These are phyloP conservation scores for Brachypodius melanocephalos DNA, from an alignment of 2,113 vertebrate species.

Conservation along the genomic window DNA sequence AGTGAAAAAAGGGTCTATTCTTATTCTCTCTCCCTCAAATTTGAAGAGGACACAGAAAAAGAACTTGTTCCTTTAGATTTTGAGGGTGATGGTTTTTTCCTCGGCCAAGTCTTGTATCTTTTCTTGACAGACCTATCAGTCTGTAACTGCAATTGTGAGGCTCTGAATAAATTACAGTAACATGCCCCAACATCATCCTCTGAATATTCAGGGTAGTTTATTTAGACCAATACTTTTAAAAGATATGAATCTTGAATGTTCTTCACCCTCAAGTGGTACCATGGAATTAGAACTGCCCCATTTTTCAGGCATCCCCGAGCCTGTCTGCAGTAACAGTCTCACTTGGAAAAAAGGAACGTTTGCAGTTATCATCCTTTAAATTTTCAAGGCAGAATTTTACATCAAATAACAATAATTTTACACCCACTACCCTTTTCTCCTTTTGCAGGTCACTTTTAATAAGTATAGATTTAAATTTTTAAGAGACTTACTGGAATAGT, in stretches of 20 bases:
- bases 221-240: not conserved
- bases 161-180: not conserved
- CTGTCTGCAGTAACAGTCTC: not conserved
- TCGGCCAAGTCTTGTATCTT: not conserved
- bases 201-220: not conserved
- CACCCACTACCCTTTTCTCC: not conserved
- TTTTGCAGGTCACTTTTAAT: slow-evolving; percentile 36
- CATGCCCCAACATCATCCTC: accelerated
- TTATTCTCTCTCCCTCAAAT: not conserved
- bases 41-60: not conserved
- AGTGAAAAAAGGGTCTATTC: not conserved
- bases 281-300: not conserved
- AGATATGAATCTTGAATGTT: not conserved
- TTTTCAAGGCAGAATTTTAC: not conserved
- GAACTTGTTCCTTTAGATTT: not conserved
- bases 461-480: not conserved
- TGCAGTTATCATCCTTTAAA: not conserved
- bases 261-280: not conserved
- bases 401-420: not conserved
- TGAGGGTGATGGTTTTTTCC: not conserved
- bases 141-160: not conserved
- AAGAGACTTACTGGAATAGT: not conserved
- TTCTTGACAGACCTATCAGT: not conserved
- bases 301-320: not conserved
- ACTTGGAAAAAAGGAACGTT: not conserved